Conservation (phyloP, 37 sponge, comb jelly and placozoan genomes). For the Crambe crambe region DNA sequence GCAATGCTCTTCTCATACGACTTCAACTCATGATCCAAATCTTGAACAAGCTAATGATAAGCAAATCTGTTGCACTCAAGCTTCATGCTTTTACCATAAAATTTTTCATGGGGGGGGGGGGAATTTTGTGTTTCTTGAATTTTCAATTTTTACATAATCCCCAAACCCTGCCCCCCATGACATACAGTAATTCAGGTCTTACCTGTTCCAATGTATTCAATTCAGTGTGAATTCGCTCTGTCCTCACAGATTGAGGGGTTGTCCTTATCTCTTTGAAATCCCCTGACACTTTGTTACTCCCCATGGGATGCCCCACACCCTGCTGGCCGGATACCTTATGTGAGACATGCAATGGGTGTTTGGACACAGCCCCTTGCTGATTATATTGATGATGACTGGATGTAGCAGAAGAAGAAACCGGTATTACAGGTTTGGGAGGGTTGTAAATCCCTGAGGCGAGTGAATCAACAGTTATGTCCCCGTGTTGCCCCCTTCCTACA, state of each 20-base stretch:
- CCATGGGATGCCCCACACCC: neutral
- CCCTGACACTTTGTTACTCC: neutral
- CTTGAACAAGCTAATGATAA: constrained; percentile 27
- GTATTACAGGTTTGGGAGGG: neutral
- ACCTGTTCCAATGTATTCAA: constrained; percentile 26
- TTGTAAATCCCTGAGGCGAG: neutral
- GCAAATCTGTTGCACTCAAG: neutral
- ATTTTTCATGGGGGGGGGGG: too few species aligned
- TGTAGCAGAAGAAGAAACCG: neutral
- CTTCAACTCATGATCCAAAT: constrained; percentile 40
- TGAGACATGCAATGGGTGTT: constrained; percentile 28
- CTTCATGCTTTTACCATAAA: constrained; percentile 4
- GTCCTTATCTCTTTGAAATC: neutral
- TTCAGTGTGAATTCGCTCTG: neutral
- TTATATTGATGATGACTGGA: neutral
- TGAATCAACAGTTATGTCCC: constrained; percentile 4
- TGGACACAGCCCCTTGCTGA: neutral
- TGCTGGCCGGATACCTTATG: constrained; percentile 24
- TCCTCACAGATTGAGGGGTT: neutral
- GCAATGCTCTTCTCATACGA: constrained; percentile 21
- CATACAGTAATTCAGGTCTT: too few species aligned
- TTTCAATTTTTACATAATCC: too few species aligned
- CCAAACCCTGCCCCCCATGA: too few species aligned
- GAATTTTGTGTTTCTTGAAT: neutral
- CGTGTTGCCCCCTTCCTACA: neutral